phyloP scores from a whole-genome alignment of 2,797 vertebrate species.

The Eptatretus atami region DNA sequence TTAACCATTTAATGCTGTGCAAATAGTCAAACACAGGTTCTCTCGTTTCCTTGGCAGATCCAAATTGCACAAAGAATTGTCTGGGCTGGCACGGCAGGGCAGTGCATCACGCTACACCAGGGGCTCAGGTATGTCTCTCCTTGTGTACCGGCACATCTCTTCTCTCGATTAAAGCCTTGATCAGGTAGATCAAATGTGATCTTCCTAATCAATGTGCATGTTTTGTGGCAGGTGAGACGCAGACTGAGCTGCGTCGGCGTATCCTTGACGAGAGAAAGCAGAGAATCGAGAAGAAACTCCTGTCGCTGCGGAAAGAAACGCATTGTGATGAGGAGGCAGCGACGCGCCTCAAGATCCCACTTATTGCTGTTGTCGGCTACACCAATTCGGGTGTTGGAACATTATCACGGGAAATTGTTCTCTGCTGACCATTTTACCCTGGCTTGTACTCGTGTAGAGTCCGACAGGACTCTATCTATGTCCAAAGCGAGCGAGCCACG shows the following conservation, averaged over 20 bases:
- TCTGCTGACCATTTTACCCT: neutral
- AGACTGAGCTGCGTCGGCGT: slow-evolving; percentile 30
- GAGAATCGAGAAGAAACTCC: slow-evolving; percentile 30
- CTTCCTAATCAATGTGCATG: no score
- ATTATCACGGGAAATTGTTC: neutral
- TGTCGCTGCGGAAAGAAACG: slow-evolving; percentile 29
- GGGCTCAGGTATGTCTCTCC: slow-evolving; percentile 37
- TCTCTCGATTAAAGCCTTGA: neutral
- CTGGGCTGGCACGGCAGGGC: slow-evolving; percentile 29
- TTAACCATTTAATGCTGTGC: no score
- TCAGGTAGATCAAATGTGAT: neutral
- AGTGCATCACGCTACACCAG: slow-evolving; percentile 46
- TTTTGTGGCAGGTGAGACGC: slow-evolving; percentile 33
- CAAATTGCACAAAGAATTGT: slow-evolving; percentile 22
- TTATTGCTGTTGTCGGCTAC: slow-evolving; percentile 48
- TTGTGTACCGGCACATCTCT: neutral
- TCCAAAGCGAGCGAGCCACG: neutral
- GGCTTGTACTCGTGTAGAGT: no score
- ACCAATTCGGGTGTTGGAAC: slow-evolving; percentile 58
- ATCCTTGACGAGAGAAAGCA: slow-evolving; percentile 38
- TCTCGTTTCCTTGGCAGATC: slow-evolving; percentile 16
- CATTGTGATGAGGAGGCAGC: slow-evolving; percentile 26
- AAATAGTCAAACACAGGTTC: neutral
- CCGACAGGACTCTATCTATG: no score
- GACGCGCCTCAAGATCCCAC: slow-evolving; percentile 27